Percentiles rank a stretch among this genome's conserved stretches.
These are phyloP conservation scores for Babylonia areolata DNA, from an alignment of 1,140 invertebrate genomes.

Conservation along the genomic window DNA sequence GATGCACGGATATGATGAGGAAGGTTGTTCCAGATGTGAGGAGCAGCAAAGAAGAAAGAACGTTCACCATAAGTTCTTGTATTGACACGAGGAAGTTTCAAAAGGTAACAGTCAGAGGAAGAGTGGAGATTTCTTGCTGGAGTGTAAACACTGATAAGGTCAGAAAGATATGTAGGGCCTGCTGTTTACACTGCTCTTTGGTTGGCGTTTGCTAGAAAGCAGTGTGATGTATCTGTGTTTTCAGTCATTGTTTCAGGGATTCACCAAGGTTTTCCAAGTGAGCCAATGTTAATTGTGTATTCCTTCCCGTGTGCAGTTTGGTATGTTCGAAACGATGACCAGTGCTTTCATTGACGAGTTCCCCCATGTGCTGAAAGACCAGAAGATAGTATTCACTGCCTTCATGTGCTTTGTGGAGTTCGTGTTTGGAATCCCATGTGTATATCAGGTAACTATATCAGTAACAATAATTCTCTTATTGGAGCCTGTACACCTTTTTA, in stretches of 20 bases:
- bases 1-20: too few relatives aligned
- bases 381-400: conserved; percentile 57
- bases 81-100: too few relatives aligned
- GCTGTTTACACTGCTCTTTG: neutral
- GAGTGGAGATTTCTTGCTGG: too few relatives aligned
- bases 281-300: conserved; percentile 16
- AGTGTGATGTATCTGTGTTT: neutral
- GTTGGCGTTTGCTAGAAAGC: neutral
- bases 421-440: conserved; percentile 60
- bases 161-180: too few relatives aligned
- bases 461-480: too few relatives aligned
- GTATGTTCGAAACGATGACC: conserved; percentile 72
- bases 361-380: conserved; percentile 57
- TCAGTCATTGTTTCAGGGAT: conserved; percentile 20
- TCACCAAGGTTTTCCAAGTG: neutral
- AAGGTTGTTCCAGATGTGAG: too few relatives aligned
- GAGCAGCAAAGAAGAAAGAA: too few relatives aligned
- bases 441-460: conserved; percentile 57
- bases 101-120: too few relatives aligned
- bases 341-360: conserved; percentile 70
- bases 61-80: too few relatives aligned
- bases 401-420: conserved; percentile 62
- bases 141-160: too few relatives aligned
- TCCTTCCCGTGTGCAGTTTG: conserved; percentile 64
- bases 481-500: too few relatives aligned